Base-by-base conservation (phyloP, 2,888 invertebrate genomes). In the Erebia ligea region DNA sequence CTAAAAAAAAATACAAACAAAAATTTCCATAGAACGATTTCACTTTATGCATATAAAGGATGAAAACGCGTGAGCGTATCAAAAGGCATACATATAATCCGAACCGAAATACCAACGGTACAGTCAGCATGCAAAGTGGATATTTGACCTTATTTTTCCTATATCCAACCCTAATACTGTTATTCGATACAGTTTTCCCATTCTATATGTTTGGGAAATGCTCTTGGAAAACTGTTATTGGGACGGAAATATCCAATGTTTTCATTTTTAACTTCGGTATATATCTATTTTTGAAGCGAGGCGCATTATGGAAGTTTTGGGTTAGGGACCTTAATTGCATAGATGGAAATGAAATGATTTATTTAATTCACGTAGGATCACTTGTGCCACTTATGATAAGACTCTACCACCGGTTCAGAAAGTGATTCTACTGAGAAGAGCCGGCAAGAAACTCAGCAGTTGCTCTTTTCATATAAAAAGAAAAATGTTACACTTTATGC, bases 41-140 rank as follows among this genome's bases (percentile, higher is more conserved):
- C 11, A 61, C 61, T 17, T 19, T 61, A 61, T 15, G 48, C 25
- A 50, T 63, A 50, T 25, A 71, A 58, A 65, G 54, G 19, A 17
- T 50, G 15, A 62, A 68, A 67, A 34, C 8, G 8, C 42, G 45
- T 48, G 21, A 4, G 50, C n/a, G 59, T 69, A 52, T 62, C 19
- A 65, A 69, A 59, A 73, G 67, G 56, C 65, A 52, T 66, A 67
- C 59, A 54, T 57, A 61, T 68, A 71, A 72, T 72, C 68, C 68
- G 40, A 57, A 65, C 54, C 65, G 40, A 71, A 73, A 73, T 62
- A 68, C 58, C 68, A 42, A 65, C 21, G 1, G 71, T 75, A 71
- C 56, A 67, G 68, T 68, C 71, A 64, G 75, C 75, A 74, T 74
- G 69, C 71, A 74, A 75, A 74, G 72, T 67, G 72, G 67, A 45